phyloP scores from a whole-genome alignment of 2,113 vertebrate species.

The Nothoprocta pentlandii region DNA sequence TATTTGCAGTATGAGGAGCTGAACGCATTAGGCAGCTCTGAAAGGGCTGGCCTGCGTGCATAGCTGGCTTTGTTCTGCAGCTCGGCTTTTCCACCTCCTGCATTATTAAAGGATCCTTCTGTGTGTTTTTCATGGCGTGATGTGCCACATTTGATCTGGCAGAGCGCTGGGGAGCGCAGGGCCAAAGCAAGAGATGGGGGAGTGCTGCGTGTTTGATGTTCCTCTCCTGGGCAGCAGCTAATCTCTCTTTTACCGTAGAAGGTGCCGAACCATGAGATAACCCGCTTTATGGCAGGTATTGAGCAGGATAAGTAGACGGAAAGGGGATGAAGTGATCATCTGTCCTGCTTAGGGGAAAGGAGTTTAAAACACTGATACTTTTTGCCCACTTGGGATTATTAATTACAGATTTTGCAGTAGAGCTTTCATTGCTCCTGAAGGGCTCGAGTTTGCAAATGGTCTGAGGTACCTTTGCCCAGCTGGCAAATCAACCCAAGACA shows the following conservation, averaged over 20 bases:
- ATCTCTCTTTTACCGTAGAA: neutral
- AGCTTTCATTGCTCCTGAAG: neutral
- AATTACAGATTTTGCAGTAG: neutral
- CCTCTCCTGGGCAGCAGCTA: neutral
- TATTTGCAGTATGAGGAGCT: neutral
- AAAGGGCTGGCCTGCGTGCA: neutral
- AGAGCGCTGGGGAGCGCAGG: neutral
- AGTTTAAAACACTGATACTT: neutral
- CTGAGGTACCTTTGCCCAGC: conserved; percentile 24
- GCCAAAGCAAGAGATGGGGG: neutral
- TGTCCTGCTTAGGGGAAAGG: neutral
- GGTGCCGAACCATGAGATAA: neutral
- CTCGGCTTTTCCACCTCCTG: neutral
- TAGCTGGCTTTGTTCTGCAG: neutral
- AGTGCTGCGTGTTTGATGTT: neutral
- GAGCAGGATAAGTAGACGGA: neutral
- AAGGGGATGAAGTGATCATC: conserved; percentile 34
- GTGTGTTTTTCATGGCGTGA: neutral
- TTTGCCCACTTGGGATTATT: neutral
- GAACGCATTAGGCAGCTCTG: neutral
- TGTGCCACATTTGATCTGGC: neutral
- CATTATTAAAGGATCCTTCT: neutral
- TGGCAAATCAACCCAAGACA: conserved; percentile 17
- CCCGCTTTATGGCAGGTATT: neutral
- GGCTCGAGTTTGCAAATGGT: neutral